Evolutionary conservation across 2,888 invertebrate species (phyloP), one percentile per base, ranked within the genome.

Genomic region (Argyresthia goedartella): DNA sequence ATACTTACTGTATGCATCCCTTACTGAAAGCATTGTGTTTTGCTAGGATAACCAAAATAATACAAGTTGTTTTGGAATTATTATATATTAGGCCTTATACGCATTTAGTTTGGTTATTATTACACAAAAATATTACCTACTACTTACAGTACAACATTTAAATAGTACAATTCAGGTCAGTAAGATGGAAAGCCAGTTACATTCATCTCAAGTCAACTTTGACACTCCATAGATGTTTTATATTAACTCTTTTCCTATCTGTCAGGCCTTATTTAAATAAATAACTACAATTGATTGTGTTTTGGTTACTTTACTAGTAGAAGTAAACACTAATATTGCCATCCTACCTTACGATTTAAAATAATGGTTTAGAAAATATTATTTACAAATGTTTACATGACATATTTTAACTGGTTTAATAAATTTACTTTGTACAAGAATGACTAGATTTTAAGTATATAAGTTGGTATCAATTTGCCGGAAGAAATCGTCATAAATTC

Each of bases 341-440:
- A 60, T 60, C 57, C 59, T 56, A 60, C n/a, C n/a, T n/a, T n/a
- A n/a, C n/a, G 47, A 52, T 48, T 44, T 49, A 55, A n/a, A 43
- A 52, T 48, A 43, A 36, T 49, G 39, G 46, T 14, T 16, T 43
- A 45, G 35, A 15, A 25, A 25, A 33, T 43, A 47, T 39, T 39
- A 39, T 46, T 41, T 50, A 61, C 60, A 65, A 63, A 57, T 55
- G 62, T 60, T 60, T 63, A 39, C n/a, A 39, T 63, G 60, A 67
- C 57, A 60, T 44, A 44, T 25, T 25, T 25, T 6, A 25, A 25
- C 25, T 25, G 6, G 25, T 13, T 51, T 46, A 39, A 3, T 13
- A n/a, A n/a, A n/a, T n/a, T 50, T 80, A 81, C 69, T 85, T 81
- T 85, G 82, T 84, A 84, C 85, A 85, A 62, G 59, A 71, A 75